Conservation (phyloP, 2,113 vertebrate species). For the Sceloporus undulatus region DNA sequence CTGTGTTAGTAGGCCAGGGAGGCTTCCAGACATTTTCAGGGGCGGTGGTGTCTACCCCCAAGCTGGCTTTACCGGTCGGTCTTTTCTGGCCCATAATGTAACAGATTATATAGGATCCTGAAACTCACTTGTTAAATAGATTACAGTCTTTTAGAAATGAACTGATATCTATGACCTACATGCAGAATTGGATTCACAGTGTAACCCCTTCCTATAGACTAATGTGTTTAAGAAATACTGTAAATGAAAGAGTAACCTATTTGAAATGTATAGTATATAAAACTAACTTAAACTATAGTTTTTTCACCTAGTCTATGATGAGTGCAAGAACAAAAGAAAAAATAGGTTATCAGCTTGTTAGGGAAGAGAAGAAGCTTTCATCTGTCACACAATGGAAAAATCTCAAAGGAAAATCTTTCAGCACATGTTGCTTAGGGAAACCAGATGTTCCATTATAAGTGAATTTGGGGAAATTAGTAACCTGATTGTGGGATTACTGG, state of each 20-base stretch:
- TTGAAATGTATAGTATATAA: background rate
- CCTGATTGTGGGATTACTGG: background rate
- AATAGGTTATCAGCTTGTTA: slow-evolving; percentile 8
- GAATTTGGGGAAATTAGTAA: slow-evolving; percentile 21
- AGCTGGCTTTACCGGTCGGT: too few species aligned
- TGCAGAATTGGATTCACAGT: background rate
- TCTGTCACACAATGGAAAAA: background rate
- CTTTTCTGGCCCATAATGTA: background rate
- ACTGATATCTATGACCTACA: background rate
- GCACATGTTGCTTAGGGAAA: slow-evolving; percentile 23
- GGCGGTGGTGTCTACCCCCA: too few species aligned
- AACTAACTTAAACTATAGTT: background rate
- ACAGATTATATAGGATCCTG: too few species aligned
- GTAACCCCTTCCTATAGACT: background rate
- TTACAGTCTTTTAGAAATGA: background rate
- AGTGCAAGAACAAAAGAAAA: background rate
- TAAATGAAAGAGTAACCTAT: background rate
- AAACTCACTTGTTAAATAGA: background rate
- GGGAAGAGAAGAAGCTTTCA: background rate
- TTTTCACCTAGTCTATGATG: background rate
- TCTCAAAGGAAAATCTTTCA: slow-evolving; percentile 6
- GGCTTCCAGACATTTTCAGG: too few species aligned
- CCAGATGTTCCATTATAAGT: slow-evolving; percentile 16
- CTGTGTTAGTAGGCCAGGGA: too few species aligned
- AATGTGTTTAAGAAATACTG: background rate